Evolutionary conservation across 2,797 vertebrate species (phyloP).

Genomic region (Diplodus sargus): DNA sequence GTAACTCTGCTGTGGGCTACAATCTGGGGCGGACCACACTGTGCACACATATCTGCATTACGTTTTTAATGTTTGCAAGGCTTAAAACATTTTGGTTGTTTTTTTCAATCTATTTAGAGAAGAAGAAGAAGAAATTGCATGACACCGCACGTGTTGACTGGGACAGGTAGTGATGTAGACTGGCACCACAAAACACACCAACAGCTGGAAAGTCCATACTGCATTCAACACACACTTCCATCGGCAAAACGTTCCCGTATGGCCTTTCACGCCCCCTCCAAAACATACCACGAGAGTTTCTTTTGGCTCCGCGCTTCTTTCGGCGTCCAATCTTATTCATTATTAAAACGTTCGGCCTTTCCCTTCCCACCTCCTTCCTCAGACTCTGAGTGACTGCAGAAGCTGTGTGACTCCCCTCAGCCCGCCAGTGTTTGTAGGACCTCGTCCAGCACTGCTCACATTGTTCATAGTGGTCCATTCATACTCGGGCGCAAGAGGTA

Average conservation of each 20-base stretch:
- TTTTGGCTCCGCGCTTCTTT: slow-evolving; percentile 60
- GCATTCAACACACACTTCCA: slow-evolving; percentile 33
- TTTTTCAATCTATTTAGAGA: neutral
- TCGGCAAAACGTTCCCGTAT: slow-evolving; percentile 66
- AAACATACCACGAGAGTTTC: slow-evolving; percentile 52
- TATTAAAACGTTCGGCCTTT: slow-evolving; percentile 61
- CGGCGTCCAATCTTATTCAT: slow-evolving; percentile 60
- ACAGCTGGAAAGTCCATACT: slow-evolving; percentile 53
- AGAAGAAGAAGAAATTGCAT: slow-evolving; percentile 7
- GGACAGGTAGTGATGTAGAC: slow-evolving; percentile 38
- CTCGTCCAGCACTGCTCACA: slow-evolving; percentile 27
- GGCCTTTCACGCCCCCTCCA: slow-evolving; percentile 53
- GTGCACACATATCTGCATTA: slow-evolving; percentile 50
- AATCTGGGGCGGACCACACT: slow-evolving; percentile 41
- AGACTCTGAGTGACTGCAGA: slow-evolving; percentile 47
- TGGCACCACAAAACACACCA: slow-evolving; percentile 37
- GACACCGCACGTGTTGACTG: too few relatives aligned
- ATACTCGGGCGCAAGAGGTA: neutral
- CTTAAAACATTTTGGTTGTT: slow-evolving; percentile 41
- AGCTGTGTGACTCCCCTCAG: slow-evolving; percentile 44
- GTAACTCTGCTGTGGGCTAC: slow-evolving; percentile 7
- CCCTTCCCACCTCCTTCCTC: slow-evolving; percentile 42
- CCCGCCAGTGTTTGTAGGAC: slow-evolving; percentile 26
- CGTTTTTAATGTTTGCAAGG: slow-evolving; percentile 40
- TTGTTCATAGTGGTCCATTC: slow-evolving; percentile 34